Base-by-base conservation (phyloP, 2,888 invertebrate species). In the Acanthosepion pharaonis region DNA sequence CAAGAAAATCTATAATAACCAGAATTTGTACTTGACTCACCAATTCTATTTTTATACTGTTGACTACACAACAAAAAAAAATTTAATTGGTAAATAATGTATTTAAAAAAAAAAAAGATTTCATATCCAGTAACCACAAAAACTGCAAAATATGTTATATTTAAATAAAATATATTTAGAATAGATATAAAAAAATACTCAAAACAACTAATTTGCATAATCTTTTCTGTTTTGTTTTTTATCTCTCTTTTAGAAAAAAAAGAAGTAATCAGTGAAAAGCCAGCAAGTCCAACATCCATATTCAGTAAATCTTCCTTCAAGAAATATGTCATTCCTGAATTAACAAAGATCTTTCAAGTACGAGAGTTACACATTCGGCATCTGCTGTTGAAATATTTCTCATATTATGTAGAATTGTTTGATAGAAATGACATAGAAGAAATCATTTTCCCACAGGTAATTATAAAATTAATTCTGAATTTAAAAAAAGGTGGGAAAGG, bases 351-450 rank as follows among this genome's bases (percentile, higher is more conserved):
- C 97, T 99, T 99, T 97, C 98, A 98, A 96, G 98, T 99, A 8
- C 98, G 98, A 96, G 99, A 99, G 97, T 98, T 98, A 92, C 98
- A 99, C 97, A 98, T 98, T 94, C 98, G 99, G 95, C 98, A 98
- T 96, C 98, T 99, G 93, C 98, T 99, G 48, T 97, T 99, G 91
- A 98, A 98, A 94, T 98, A 99, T 97, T 99, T 99, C 96, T 98
- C 98, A 94, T 98, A 98, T 95, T 99, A 98, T 97, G 98, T 98
- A 93, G 98, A 98, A 96, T 98, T 98, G 48, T 98, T 99, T 97
- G 98, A 98, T 95, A 98, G 98, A 96, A 98, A 98, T 93, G 98
- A 98, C 97, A 97, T 99, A n/a, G 98, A 98, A 94, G 98, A 98
- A 51, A 98, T 98, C 94, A 98, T 99, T 96, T 98, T 99, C 96